Base-by-base conservation (phyloP, 2,888 invertebrate species). In the Amiota mariae region DNA sequence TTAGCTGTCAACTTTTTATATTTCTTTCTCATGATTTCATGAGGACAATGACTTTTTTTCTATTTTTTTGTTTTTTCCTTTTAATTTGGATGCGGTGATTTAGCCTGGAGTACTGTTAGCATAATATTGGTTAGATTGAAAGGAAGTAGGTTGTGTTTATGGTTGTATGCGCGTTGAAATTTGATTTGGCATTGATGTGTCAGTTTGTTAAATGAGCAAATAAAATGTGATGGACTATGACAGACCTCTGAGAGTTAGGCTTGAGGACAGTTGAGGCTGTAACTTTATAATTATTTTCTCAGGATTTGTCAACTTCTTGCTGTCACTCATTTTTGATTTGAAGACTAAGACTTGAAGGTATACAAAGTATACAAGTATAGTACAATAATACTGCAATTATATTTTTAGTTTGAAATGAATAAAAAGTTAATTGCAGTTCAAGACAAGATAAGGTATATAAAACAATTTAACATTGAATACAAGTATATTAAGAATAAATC, bases 121-220 rank as follows among this genome's bases (percentile, higher is more conserved):
- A 15, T 70, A 36, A 36, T 36, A 36, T 49, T 36, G 70, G 74
- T 74, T 77, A 72, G 56, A 36, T 36, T 6, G 36, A 36, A 36
- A 36, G 6, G 48, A 15, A 63, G 71, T 75, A 64, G 72, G 74
- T 77, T 79, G 72, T 70, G 18, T 56, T 48, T 61, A 51, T 68
- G 66, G 68, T 57, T 11, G 67, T 70, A 70, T 67, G 70, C 72
- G 57, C 54, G 56, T 73, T 77, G 13, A 63, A 76, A 70, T 82
- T 76, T 83, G 86, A 86, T 88, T 79, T 87, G 88, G 88, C 88
- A 87, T 83, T 87, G 88, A 88, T 85, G 84, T 87, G 88, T 85
- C 87, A 85, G 86, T 78, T 82, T 82, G 87, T 87, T 87, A 87
- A 88, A 87, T 87, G 82, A 78, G 83, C 84, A 84, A 84, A 85